phyloP scores from a whole-genome alignment of 2,113 vertebrate species.

The Poeciliopsis prolifica region DNA sequence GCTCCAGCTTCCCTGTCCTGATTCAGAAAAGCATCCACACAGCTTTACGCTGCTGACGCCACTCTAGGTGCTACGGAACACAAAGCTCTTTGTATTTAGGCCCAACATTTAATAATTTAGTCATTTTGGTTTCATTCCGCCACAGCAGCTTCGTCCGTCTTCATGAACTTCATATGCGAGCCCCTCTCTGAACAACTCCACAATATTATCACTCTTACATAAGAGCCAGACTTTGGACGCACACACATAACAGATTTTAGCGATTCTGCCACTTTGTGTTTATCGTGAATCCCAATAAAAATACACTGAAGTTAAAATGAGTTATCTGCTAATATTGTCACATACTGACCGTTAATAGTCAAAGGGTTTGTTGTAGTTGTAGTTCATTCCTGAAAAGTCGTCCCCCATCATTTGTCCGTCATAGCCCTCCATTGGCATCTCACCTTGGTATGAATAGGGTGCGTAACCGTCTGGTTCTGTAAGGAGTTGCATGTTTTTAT shows the following conservation, averaged over 20 bases:
- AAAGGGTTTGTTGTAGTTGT: slow-evolving; percentile 54
- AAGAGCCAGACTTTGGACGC: neutral
- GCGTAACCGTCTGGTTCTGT: slow-evolving; percentile 68
- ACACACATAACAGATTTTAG: neutral
- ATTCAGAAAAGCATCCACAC: too few relatives aligned
- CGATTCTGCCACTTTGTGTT: neutral
- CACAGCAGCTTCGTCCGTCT: neutral
- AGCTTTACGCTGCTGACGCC: too few relatives aligned
- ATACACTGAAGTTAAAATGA: neutral
- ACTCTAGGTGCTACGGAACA: too few relatives aligned
- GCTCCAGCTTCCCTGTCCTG: too few relatives aligned
- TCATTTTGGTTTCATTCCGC: neutral
- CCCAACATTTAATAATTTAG: neutral
- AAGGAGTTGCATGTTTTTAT: neutral
- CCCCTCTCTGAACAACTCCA: neutral
- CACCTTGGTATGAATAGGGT: slow-evolving; percentile 14
- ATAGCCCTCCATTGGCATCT: slow-evolving; percentile 56
- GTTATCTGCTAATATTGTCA: neutral
- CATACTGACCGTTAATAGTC: slow-evolving; percentile 64
- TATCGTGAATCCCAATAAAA: neutral
- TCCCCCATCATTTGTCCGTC: slow-evolving; percentile 56
- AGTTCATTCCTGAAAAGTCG: slow-evolving; percentile 41
- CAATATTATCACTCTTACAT: neutral
- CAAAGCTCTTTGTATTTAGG: neutral
- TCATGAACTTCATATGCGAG: neutral